Evolutionary conservation across 2,888 invertebrate genomes (phyloP).

Genomic region (Cataglyphis cursor): DNA sequence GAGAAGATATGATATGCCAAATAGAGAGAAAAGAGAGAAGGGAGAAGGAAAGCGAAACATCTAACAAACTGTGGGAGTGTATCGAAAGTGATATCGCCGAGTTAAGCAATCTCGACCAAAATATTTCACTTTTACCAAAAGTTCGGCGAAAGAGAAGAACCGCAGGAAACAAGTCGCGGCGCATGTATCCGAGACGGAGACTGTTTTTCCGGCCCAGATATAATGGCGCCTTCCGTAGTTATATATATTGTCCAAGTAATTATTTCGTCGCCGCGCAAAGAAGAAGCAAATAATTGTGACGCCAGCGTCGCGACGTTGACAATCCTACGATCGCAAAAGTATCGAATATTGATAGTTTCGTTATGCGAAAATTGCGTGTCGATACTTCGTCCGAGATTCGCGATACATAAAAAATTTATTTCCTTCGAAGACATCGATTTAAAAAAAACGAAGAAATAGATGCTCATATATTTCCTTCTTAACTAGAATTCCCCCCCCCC

Average conservation of each 20-base stretch:
- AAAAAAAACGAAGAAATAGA: neutral
- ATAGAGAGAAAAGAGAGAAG: neutral
- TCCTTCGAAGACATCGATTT: neutral
- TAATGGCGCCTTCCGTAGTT: constrained; percentile 60
- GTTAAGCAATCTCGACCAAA: constrained; percentile 36
- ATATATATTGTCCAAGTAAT: constrained; percentile 66
- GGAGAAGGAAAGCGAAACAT: neutral
- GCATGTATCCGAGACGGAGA: constrained; percentile 8
- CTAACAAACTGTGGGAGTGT: neutral
- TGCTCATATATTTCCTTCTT: neutral
- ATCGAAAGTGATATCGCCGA: constrained; percentile 20
- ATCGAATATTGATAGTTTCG: constrained; percentile 28
- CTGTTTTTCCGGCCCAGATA: constrained; percentile 18
- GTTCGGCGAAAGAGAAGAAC: constrained; percentile 56
- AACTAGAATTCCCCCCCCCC: neutral
- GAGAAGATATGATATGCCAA: too few species aligned
- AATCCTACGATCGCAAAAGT: constrained; percentile 8
- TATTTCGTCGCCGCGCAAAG: constrained; percentile 64
- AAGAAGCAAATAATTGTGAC: constrained; percentile 65
- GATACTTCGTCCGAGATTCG: neutral
- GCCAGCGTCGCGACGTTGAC: constrained; percentile 62
- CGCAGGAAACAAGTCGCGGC: constrained; percentile 22
- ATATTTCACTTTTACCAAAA: constrained; percentile 65
- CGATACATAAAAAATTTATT: neutral
- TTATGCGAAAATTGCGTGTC: neutral